Conservation (phyloP, 2,113 vertebrate species). For the Gorilla gorilla region DNA sequence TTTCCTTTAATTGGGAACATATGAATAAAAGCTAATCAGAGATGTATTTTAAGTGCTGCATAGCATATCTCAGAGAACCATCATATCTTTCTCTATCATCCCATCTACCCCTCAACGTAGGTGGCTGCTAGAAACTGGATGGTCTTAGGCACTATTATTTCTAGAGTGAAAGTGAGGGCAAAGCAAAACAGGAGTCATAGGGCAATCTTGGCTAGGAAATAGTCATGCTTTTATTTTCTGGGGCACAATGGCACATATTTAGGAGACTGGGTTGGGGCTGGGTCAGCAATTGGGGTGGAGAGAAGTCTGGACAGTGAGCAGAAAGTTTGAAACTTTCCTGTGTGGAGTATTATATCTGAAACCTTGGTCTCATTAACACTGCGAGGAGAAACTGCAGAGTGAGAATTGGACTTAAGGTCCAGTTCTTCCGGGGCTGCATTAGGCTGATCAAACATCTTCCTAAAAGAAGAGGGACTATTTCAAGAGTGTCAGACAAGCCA, state of each 20-base stretch:
- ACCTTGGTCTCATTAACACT: constrained; percentile 70
- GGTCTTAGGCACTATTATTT: background rate
- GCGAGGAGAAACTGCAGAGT: constrained; percentile 63
- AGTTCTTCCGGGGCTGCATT: constrained; percentile 59
- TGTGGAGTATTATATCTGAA: constrained; percentile 39
- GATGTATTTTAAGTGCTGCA: constrained; percentile 11
- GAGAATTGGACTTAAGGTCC: constrained; percentile 62
- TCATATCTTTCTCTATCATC: background rate
- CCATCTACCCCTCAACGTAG: background rate
- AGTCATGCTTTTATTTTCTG: background rate
- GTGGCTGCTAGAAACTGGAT: background rate
- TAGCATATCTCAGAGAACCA: background rate
- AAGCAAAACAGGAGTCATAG: background rate
- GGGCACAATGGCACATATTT: background rate
- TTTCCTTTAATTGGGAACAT: constrained; percentile 25
- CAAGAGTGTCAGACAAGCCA: constrained; percentile 61
- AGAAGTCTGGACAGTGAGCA: background rate
- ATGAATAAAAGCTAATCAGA: background rate
- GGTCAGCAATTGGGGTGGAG: background rate
- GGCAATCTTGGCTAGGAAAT: background rate
- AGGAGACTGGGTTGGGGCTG: background rate
- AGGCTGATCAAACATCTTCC: constrained; percentile 61
- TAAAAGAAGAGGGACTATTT: constrained; percentile 67
- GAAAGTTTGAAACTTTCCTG: constrained; percentile 29
- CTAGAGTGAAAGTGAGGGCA: background rate